Evolutionary conservation across 2,113 vertebrate species (phyloP), one percentile per base, ranked within the genome.

Genomic region (Ophthalmolycus amberensis): DNA sequence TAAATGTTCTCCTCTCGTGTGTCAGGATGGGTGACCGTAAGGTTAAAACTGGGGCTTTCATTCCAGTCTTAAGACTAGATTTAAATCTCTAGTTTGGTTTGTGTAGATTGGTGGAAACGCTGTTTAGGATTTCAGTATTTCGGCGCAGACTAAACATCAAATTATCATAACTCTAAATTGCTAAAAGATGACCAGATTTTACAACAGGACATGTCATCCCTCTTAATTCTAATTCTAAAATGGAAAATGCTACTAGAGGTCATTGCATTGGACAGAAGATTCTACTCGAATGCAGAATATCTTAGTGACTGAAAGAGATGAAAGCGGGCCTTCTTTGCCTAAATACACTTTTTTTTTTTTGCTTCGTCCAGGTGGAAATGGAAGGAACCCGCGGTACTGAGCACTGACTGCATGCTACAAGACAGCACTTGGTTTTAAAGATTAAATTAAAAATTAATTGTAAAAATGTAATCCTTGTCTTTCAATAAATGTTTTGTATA

Each of bases 291-390:
- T 60, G 9, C n/a, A 34, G 27, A 42, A 64, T 29, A 18, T 44
- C 1, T 34, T 32, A 0, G 0, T 44, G 9, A 38, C 11, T 9
- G 6, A 48, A 44, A 54, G 34, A 37, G 29, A 34, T 73, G 3
- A 16, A 63, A 42, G 4, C 22, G 7, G 32, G 1, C 0, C 62
- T 62, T 32, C 7, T 58, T 40, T 58, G n/a, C 8, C 0, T 18
- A 5, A 27, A 66, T 18, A 5, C 2, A 8, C 3, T 50, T 40
- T 60, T 34, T 34, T 34, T 6, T 34, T 6, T 0, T 71, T 84
- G 15, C 3, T 69, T 63, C 5, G 78, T 71, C 6, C 48, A 91
- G 86, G 83, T 69, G 88, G 86, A 77, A 86, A 73, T 80, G 77
- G 79, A 79, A 81, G 76, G 32, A 76, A 52, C 50, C 0, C 22